Base-by-base conservation (phyloP, 2,113 vertebrate species). In the Burhinus bistriatus region DNA sequence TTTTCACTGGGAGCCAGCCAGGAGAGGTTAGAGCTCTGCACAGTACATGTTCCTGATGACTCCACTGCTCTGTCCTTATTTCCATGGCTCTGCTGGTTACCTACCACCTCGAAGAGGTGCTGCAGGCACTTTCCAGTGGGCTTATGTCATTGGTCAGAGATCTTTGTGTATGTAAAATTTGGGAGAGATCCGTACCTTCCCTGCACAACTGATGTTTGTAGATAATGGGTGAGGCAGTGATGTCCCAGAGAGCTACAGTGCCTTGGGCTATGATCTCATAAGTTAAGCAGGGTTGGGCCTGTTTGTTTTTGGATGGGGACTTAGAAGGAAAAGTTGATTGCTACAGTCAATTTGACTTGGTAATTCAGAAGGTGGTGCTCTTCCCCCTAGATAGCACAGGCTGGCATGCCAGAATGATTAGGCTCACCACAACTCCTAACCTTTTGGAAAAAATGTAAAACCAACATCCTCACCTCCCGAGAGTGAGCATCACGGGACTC, bases 331-430 rank as follows among this genome's bases (percentile, higher is more conserved):
- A 95, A 92, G 86, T 88, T 90, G 71, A 91, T 90, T 94, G 93
- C 91, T 90, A 20, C 49, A 58, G 81, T 51, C 52, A 54, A 90
- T 95, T 97, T 97, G 96, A 87, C 91, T 80, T 94, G 82, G 61
- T 93, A 91, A 88, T 96, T 95, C 96, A 85, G 95, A 93, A 98
- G 97, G 91, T 96, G 96, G 95, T 96, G 82, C 89, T 96, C 93
- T 97, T 97, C 86, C 83, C 96, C 84, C 89, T 89, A 47, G 78
- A 89, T 84, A 93, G 62, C 68, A 62, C 51, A 61, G 40, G 82
- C 61, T 92, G 92, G 64, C 72, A 66, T 90, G 84, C 87, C 68
- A 75, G 92, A 85, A 64, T 83, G 73, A 62, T 71, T 80, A 87
- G 57, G 57, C 66, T 94, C 57, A 90, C 93, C 84, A 57, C 87